Evolutionary conservation across 2,113 vertebrate species (phyloP).

Genomic region (Podiceps cristatus): DNA sequence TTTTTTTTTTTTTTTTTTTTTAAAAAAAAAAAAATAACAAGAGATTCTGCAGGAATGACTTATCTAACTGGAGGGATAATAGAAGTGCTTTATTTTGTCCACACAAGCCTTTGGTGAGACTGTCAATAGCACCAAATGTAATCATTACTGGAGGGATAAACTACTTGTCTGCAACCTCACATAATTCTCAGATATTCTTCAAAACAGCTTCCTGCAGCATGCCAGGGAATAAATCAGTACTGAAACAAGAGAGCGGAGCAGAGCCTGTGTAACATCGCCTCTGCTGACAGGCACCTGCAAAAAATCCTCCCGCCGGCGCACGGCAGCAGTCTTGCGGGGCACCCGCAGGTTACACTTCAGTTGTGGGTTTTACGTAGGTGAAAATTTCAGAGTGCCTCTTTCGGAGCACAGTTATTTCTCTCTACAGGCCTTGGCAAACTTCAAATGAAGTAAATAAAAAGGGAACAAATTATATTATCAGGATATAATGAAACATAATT

Average conservation of each 20-base stretch:
- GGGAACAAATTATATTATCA: background rate
- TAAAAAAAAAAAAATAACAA: too few relatives aligned
- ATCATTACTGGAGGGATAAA: constrained; percentile 15
- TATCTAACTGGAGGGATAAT: background rate
- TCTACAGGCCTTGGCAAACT: background rate
- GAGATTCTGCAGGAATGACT: background rate
- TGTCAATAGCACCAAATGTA: background rate
- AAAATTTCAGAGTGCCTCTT: background rate
- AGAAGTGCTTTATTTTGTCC: background rate
- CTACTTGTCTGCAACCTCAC: background rate
- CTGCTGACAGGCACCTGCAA: background rate
- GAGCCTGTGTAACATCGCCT: background rate
- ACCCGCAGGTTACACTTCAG: background rate
- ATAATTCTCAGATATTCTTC: constrained; percentile 14
- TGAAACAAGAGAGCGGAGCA: background rate
- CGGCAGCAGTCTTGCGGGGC: accelerated
- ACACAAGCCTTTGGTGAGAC: background rate
- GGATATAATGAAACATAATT: background rate
- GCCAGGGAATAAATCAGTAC: background rate
- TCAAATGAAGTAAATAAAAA: background rate
- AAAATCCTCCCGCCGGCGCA: background rate
- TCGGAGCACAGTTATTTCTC: background rate
- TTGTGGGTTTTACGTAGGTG: background rate
- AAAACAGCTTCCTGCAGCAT: background rate
- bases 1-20: background rate